Conservation (phyloP, 53 echinoderm and acorn worm genomes). For the Crossaster papposus region DNA sequence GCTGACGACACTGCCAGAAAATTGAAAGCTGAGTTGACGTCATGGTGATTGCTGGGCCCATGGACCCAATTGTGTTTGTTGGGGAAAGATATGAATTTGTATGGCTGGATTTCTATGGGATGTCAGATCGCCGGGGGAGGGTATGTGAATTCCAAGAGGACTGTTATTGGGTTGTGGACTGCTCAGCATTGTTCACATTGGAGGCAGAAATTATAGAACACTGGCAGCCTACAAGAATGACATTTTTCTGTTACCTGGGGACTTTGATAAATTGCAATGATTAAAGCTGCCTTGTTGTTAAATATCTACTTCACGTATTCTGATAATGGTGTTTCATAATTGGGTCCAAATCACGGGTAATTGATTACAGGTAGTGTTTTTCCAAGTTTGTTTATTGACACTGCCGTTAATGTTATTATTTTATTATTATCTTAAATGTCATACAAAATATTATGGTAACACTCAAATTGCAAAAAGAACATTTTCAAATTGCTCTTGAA, state of each 20-base stretch:
- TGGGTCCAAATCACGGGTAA: not conserved
- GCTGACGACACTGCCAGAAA: constrained; percentile 13
- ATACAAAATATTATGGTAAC: too few species aligned
- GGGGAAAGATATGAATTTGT: constrained; percentile 52
- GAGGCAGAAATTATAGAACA: constrained; percentile 38
- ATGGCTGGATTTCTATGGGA: constrained; percentile 49
- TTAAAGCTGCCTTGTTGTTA: constrained; percentile 28
- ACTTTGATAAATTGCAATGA: constrained; percentile 31
- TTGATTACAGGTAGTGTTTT: not conserved
- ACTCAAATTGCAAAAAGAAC: too few species aligned
- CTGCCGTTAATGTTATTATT: too few species aligned
- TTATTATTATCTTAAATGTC: too few species aligned
- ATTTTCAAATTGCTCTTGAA: too few species aligned
- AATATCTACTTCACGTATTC: not conserved
- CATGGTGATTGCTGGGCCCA: constrained; percentile 17
- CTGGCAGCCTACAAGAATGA: constrained; percentile 27
- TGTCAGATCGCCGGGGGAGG: constrained; percentile 49
- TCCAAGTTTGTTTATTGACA: too few species aligned
- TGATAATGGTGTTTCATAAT: not conserved
- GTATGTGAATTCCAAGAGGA: constrained; percentile 8
- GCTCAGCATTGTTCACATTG: constrained; percentile 28
- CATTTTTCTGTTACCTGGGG: constrained; percentile 53
- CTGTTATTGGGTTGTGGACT: constrained; percentile 41
- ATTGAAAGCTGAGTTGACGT: constrained; percentile 47
- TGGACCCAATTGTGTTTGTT: constrained; percentile 42